These are phyloP conservation scores for Oreochromis mossambicus DNA, from an alignment of 2,797 vertebrate species.

Conservation along the genomic window DNA sequence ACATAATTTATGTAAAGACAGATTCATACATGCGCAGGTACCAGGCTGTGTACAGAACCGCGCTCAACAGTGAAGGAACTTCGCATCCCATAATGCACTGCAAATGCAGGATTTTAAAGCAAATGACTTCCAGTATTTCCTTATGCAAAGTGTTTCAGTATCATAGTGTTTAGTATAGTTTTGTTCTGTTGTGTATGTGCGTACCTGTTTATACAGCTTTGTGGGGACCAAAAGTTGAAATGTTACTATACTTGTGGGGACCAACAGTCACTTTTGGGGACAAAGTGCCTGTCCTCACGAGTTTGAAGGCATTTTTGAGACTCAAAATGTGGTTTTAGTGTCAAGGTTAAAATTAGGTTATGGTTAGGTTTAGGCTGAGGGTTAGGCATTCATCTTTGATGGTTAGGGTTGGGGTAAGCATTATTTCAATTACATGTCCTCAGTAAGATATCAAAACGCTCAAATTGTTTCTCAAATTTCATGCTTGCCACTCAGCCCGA, in stretches of 20 bases:
- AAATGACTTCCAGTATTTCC: background rate
- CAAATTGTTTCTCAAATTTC: background rate
- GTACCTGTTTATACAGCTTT: background rate
- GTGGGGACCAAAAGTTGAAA: background rate
- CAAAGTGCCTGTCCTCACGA: rapidly evolving
- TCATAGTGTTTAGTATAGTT: background rate
- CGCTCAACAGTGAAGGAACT: background rate
- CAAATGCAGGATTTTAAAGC: background rate
- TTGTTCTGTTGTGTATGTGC: background rate
- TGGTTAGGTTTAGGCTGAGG: background rate
- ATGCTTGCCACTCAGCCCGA: background rate
- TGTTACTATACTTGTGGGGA: background rate
- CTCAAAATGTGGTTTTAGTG: background rate
- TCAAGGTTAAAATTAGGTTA: background rate
- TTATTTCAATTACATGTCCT: background rate
- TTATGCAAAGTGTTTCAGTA: rapidly evolving
- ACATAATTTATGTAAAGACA: background rate
- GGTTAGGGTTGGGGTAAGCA: background rate
- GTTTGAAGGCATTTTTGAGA: background rate
- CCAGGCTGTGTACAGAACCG: background rate
- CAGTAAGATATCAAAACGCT: background rate
- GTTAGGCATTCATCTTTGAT: background rate
- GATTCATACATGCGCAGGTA: rapidly evolving
- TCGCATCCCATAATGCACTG: rapidly evolving
- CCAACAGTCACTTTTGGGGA: background rate